phyloP scores from a whole-genome alignment of 2,113 vertebrate species.

The Sapayoa aenigma region DNA sequence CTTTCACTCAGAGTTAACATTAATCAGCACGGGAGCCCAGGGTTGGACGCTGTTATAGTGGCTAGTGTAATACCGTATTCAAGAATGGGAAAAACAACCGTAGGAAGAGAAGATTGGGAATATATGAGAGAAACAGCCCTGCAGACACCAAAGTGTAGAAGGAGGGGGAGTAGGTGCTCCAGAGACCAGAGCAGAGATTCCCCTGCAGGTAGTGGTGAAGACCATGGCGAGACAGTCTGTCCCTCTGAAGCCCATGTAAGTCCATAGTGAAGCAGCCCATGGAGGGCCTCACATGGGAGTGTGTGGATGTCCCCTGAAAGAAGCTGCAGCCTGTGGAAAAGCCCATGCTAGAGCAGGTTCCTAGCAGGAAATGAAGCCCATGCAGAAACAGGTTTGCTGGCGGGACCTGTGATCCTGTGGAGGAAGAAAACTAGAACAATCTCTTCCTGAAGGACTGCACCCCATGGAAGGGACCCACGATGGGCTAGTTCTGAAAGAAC shows the following conservation, averaged over 20 bases:
- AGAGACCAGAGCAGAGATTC: neutral
- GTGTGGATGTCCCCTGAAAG: neutral
- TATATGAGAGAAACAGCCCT: neutral
- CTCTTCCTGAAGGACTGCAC: neutral
- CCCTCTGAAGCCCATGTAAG: neutral
- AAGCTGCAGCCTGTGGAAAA: neutral
- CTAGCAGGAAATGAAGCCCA: neutral
- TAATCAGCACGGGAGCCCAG: neutral
- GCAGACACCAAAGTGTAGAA: neutral
- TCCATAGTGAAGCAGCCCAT: neutral
- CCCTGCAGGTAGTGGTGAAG: neutral
- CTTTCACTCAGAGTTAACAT: neutral
- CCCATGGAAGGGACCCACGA: neutral
- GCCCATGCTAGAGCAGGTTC: neutral
- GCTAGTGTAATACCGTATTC: neutral
- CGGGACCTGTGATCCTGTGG: neutral
- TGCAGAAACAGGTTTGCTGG: rapidly evolving
- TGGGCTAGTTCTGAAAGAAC: neutral
- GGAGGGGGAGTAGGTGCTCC: neutral
- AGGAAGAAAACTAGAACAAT: no score
- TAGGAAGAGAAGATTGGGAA: neutral
- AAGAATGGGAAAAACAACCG: neutral
- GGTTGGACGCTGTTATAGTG: neutral
- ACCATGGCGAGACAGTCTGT: neutral
- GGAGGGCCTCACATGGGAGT: rapidly evolving